These are phyloP conservation scores for Ianthella basta DNA, from an alignment of 37 sponge, comb jelly and placozoan genomes.

Conservation along the genomic window DNA sequence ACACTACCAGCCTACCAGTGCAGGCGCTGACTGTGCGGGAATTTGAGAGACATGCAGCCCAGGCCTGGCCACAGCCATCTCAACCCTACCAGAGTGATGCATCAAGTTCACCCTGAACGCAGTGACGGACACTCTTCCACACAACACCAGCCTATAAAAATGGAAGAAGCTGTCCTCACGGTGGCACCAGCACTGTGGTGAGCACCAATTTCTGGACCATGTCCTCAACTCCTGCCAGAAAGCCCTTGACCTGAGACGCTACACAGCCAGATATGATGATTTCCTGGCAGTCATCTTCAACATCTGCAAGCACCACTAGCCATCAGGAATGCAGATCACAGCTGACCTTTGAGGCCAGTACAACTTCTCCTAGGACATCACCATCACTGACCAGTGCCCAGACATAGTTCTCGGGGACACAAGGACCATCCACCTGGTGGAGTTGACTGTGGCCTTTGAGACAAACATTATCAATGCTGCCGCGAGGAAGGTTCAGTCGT, in stretches of 20 bases:
- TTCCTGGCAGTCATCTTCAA: constrained; percentile 23
- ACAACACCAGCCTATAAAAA: constrained; percentile 12
- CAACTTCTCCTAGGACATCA: neutral
- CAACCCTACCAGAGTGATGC: neutral
- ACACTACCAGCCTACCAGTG: neutral
- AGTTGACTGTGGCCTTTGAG: constrained; percentile 25
- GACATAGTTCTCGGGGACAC: neutral
- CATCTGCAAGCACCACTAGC: neutral
- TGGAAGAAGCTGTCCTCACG: constrained; percentile 12
- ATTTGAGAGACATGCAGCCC: neutral
- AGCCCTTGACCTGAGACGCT: constrained; percentile 30
- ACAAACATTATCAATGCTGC: neutral
- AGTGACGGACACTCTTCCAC: constrained; percentile 19
- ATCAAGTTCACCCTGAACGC: constrained; percentile 28
- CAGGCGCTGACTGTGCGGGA: neutral
- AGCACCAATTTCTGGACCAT: constrained; percentile 12
- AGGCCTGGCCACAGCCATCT: neutral
- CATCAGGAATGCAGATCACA: neutral
- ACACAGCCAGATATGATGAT: constrained; percentile 10
- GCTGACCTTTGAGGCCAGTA: constrained; percentile 6
- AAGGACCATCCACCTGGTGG: neutral
- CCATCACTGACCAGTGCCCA: constrained; percentile 5
- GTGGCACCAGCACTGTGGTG: constrained; percentile 18
- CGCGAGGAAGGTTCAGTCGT: neutral
- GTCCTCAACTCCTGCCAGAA: constrained; percentile 28